These are phyloP conservation scores for Silurus asotus DNA, from an alignment of 2,113 vertebrate genomes.

Conservation along the genomic window DNA sequence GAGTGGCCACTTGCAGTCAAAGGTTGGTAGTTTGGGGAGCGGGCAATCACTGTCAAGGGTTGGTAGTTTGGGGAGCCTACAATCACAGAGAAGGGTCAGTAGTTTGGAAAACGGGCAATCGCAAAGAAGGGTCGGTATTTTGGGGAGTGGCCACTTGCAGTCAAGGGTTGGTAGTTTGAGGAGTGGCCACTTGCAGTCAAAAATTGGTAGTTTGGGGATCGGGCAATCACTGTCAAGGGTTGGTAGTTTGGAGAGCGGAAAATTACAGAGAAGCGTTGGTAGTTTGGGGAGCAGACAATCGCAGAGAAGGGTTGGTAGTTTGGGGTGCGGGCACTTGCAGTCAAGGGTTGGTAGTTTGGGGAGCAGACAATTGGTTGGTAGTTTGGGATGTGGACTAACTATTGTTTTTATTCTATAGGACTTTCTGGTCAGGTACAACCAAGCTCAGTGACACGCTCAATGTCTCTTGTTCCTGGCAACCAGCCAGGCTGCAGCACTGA, in stretches of 20 bases:
- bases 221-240: no score
- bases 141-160: neutral
- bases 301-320: neutral
- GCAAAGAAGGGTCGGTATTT: neutral
- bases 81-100: neutral
- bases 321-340: neutral
- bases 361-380: neutral
- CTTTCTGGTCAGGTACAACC: slow-evolving; percentile 82
- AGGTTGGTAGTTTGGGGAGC: no score
- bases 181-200: no score
- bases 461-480: slow-evolving; percentile 82
- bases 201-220: no score
- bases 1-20: no score
- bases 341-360: neutral
- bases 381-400: neutral
- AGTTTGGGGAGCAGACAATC: neutral
- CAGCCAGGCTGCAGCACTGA: slow-evolving; percentile 80
- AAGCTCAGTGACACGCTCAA: slow-evolving; percentile 85
- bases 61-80: neutral
- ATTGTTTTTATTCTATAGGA: slow-evolving; percentile 59
- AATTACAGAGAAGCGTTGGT: neutral
- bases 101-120: neutral
- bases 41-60: neutral
- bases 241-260: no score
- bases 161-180: neutral